Percentiles rank a stretch among this genome's conserved stretches.
Evolutionary conservation across 1,140 invertebrate species (phyloP).

Genomic region (Temnothorax curvispinosus): DNA sequence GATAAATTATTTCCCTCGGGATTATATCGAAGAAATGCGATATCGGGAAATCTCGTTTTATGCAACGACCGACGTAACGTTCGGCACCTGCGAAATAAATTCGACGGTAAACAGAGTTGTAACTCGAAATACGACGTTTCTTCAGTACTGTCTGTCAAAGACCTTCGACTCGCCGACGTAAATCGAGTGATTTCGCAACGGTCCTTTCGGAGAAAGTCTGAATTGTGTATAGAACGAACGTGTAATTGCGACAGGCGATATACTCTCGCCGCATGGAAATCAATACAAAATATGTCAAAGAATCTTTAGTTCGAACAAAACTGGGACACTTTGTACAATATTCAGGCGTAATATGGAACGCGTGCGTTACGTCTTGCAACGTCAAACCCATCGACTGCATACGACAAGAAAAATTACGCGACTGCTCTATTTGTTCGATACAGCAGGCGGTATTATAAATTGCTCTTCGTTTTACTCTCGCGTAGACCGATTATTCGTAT

Average conservation of each 20-base stretch:
- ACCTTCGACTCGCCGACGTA: neutral
- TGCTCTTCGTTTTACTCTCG: neutral
- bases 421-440: neutral
- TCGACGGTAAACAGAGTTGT: neutral
- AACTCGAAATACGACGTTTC: neutral
- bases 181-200: neutral
- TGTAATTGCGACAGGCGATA: neutral
- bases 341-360: neutral
- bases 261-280: neutral
- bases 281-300: slow-evolving; percentile 15
- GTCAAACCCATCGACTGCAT: neutral
- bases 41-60: slow-evolving; percentile 23
- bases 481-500: slow-evolving; percentile 23
- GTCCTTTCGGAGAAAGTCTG: slow-evolving; percentile 15
- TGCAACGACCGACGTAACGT: neutral
- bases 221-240: neutral
- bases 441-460: slow-evolving; percentile 1
- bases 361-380: neutral
- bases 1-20: neutral
- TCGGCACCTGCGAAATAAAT: neutral
- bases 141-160: neutral
- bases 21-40: neutral
- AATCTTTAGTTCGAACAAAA: neutral
- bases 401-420: slow-evolving; percentile 27
- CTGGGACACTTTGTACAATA: neutral